Base-by-base conservation (phyloP, 2,797 vertebrate genomes). In the Lindbergichthys nudifrons region DNA sequence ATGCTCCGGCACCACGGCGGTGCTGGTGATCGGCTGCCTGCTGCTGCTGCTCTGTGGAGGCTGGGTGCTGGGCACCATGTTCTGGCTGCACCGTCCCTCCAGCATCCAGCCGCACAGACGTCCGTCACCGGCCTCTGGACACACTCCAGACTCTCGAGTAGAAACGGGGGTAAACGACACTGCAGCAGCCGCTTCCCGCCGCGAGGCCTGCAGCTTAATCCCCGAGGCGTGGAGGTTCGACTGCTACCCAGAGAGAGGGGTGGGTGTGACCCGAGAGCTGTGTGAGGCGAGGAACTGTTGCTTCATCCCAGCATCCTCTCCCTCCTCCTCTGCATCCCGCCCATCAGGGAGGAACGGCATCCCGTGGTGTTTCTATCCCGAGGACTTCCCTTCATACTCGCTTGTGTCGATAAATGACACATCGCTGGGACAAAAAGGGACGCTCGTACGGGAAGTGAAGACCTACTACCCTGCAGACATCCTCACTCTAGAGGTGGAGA, bases 331-430 rank as follows among this genome's bases (percentile, higher is more conserved):
- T 0, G 46, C 81, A 30, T 5, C 43, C 0, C 53, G 16, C 0
- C 72, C 48, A 0, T 68, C 81, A 1, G 65, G 85, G 71, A 84
- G 56, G 50, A 91, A 43, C 0, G 95, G 95, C 0, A 88, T 96
- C 52, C 97, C 97, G 0, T 97, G 96, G 96, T 97, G 96, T 84
- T 97, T 97, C 87, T 97, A 97, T 81, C 93, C 96, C 1, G 80
- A 85, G 0, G 92, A 93, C 50, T 97, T 96, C 71, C 94, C 96
- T n/a, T 96, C 95, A 12, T 97, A 97, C 68, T 66, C 82, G 0
- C 77, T 97, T 18, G 87, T 92, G 58, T 92, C 91, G 2, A 21
- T 93, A 4, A 94, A 93, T 0, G 87, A 95, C 70, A 96, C 96
- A 0, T 76, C 81, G 0, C 72, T 95, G 70, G 96, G 96, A 13